These are phyloP conservation scores for Xestobium rufovillosum DNA, from an alignment of 2,888 invertebrate genomes.

Conservation along the genomic window DNA sequence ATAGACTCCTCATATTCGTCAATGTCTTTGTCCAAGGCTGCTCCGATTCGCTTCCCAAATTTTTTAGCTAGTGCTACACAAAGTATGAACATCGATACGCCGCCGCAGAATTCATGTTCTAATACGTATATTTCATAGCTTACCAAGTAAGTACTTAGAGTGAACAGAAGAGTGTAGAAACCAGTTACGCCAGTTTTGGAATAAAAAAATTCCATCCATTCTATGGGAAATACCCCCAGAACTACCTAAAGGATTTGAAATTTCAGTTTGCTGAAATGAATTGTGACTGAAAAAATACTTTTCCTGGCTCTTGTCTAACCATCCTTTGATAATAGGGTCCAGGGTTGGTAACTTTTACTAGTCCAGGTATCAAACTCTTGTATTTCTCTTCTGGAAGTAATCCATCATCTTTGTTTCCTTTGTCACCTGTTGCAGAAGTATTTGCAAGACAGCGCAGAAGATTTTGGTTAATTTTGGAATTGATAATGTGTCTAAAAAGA, in stretches of 20 bases:
- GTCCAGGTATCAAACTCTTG: too few relatives aligned
- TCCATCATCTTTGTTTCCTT: too few relatives aligned
- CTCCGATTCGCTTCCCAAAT: constrained; percentile 60
- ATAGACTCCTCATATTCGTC: constrained; percentile 51
- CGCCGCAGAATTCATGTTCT: constrained; percentile 86
- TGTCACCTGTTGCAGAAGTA: too few relatives aligned
- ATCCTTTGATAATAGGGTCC: constrained; percentile 5
- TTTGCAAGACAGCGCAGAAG: too few relatives aligned
- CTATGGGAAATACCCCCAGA: constrained; percentile 83
- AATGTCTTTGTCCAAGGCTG: constrained; percentile 63
- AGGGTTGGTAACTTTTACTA: constrained; percentile 10
- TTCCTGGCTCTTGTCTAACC: constrained; percentile 59
- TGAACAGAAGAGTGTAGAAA: constrained; percentile 80
- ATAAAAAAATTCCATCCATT: constrained; percentile 91
- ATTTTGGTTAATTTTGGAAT: too few relatives aligned
- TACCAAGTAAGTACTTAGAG: constrained; percentile 71
- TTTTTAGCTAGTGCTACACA: constrained; percentile 56
- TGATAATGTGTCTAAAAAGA: too few relatives aligned
- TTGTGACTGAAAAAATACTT: constrained; percentile 53
- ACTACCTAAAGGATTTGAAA: constrained; percentile 18
- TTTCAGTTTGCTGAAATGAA: not conserved
- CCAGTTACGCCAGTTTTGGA: constrained; percentile 87
- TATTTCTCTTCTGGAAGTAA: too few relatives aligned
- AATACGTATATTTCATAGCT: constrained; percentile 92
- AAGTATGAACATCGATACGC: constrained; percentile 63